Evolutionary conservation across 2,888 invertebrate species (phyloP).

Genomic region (Rhimphoctona megacephalus): DNA sequence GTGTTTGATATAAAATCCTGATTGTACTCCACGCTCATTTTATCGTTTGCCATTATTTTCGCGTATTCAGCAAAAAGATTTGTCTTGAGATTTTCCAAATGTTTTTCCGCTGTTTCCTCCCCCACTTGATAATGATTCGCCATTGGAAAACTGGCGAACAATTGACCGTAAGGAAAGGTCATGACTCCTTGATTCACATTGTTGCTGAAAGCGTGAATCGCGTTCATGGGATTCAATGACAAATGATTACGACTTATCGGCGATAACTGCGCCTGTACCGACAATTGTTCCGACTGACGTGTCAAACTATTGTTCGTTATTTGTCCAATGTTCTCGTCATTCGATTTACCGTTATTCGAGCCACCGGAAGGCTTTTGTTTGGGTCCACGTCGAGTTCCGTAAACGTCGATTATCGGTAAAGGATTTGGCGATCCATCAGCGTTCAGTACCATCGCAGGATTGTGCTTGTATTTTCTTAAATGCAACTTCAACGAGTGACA

Average conservation of each 20-base stretch:
- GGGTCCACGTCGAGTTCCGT: conserved; percentile 95
- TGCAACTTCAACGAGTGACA: conserved; percentile 98
- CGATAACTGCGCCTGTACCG: conserved; percentile 67
- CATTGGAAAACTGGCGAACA: conserved; percentile 70
- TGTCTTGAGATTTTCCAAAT: conserved; percentile 58
- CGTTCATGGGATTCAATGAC: conserved; percentile 52
- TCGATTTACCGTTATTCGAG: conserved; percentile 59
- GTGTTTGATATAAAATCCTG: conserved; percentile 63
- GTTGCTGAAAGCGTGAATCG: conserved; percentile 48
- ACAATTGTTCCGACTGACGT: conserved; percentile 26
- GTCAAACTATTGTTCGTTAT: neutral
- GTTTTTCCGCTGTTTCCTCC: conserved; percentile 68
- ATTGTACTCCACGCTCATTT: conserved; percentile 52
- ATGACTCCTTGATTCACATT: conserved; percentile 82
- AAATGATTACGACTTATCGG: conserved; percentile 65
- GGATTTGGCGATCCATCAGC: conserved; percentile 96
- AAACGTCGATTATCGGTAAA: conserved; percentile 94
- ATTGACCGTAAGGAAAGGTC: conserved; percentile 73
- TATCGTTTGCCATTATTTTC: conserved; percentile 59
- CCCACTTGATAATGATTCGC: conserved; percentile 53
- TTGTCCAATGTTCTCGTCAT: conserved; percentile 29
- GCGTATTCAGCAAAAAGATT: conserved; percentile 67
- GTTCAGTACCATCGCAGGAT: conserved; percentile 95
- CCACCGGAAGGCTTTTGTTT: conserved; percentile 86
- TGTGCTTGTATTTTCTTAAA: conserved; percentile 95